phyloP scores from a whole-genome alignment of 2,888 invertebrate genomes.

The Nemurella pictetii region DNA sequence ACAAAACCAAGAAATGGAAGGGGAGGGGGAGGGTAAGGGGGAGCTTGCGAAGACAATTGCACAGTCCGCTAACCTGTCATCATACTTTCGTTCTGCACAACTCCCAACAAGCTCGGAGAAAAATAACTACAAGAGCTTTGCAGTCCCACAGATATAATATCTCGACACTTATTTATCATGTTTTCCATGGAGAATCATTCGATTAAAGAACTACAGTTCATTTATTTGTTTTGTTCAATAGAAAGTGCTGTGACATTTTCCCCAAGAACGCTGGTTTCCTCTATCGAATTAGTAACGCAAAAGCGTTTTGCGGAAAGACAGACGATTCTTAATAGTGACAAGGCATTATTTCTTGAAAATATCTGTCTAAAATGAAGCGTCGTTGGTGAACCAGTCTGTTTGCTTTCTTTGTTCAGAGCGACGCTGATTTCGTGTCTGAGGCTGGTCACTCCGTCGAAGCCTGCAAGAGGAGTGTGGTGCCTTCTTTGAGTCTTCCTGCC shows the following conservation, averaged over 20 bases:
- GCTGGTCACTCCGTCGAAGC: neutral
- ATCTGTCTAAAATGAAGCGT: neutral
- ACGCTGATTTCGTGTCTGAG: neutral
- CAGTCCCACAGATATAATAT: neutral
- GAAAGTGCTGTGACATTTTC: neutral
- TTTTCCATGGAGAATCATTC: neutral
- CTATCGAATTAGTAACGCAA: neutral
- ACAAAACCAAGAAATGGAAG: too few relatives aligned
- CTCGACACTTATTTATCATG: neutral
- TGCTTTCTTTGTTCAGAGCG: slow-evolving; percentile 22
- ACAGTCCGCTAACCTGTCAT: neutral
- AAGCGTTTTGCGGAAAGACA: neutral
- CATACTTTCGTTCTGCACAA: neutral
- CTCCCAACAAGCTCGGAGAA: neutral
- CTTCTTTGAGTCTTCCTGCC: slow-evolving; percentile 2
- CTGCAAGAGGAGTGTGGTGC: neutral
- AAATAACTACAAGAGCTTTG: neutral
- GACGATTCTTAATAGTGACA: neutral
- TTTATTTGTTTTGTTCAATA: neutral
- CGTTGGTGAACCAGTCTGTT: neutral
- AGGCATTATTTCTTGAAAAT: neutral
- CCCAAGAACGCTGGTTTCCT: neutral
- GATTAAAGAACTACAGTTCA: neutral
- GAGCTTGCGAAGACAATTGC: too few relatives aligned
- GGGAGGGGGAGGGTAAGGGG: too few relatives aligned